Conservation (phyloP, 2,113 vertebrate species). For the Cyphomyrus plagiostoma region DNA sequence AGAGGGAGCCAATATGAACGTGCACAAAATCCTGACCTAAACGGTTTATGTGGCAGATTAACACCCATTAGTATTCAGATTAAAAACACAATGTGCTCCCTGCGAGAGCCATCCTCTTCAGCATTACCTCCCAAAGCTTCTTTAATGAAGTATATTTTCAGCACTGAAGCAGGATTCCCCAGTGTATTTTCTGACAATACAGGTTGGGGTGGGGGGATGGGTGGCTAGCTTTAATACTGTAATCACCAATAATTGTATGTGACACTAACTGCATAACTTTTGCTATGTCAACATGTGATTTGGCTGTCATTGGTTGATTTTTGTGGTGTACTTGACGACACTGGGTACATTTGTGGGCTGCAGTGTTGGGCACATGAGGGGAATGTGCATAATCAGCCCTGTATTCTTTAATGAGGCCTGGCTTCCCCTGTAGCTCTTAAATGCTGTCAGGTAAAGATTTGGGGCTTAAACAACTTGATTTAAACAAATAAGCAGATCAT, state of each 20-base stretch:
- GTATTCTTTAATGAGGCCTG: neutral
- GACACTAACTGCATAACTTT: neutral
- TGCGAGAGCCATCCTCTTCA: neutral
- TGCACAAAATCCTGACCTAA: conserved; percentile 8
- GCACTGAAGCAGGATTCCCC: neutral
- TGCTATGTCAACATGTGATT: neutral
- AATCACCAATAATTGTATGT: neutral
- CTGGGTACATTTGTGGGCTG: neutral
- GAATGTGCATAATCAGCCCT: neutral
- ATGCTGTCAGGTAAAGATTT: neutral
- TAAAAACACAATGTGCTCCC: conserved; percentile 1
- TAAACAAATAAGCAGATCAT: neutral
- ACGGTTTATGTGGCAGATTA: conserved; percentile 8
- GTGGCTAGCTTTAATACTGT: neutral
- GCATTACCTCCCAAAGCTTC: neutral
- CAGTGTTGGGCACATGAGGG: neutral
- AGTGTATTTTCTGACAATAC: neutral
- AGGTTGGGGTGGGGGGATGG: neutral
- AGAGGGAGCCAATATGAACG: neutral
- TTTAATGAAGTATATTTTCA: neutral
- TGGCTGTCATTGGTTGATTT: neutral
- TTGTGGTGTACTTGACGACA: neutral
- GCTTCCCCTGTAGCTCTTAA: neutral
- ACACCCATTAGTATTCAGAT: neutral
- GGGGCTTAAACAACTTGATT: neutral